phyloP scores from a whole-genome alignment of 2,797 vertebrate species.

The Nannoperca australis region DNA sequence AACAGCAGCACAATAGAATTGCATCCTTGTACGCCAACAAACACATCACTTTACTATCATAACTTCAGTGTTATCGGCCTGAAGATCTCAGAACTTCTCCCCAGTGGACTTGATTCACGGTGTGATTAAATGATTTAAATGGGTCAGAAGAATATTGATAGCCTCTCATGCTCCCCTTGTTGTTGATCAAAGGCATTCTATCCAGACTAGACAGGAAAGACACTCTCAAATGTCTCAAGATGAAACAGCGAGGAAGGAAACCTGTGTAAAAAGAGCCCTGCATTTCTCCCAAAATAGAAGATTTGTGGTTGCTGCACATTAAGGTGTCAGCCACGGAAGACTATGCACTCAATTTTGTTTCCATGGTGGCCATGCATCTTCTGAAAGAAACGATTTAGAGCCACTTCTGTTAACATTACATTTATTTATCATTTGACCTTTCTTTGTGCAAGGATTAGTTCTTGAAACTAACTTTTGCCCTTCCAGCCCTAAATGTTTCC shows the following conservation, averaged over 20 bases:
- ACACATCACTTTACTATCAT: constrained; percentile 14
- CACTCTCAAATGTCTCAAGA: constrained; percentile 22
- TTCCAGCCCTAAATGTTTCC: constrained; percentile 37
- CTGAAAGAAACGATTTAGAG: constrained; percentile 48
- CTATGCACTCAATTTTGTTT: constrained; percentile 51
- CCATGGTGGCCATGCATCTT: constrained; percentile 38
- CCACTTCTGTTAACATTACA: constrained; percentile 53
- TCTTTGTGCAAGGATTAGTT: constrained; percentile 55
- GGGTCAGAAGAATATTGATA: constrained; percentile 31
- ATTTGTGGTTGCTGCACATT: constrained; percentile 55
- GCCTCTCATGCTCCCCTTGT: constrained; percentile 7
- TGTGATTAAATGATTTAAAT: constrained; percentile 50
- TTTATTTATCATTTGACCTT: constrained; percentile 67
- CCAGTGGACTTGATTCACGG: constrained; percentile 24
- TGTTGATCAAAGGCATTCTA: constrained; percentile 52
- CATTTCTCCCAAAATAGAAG: constrained; percentile 45
- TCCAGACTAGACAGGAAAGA: constrained; percentile 42
- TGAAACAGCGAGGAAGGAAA: constrained; percentile 33
- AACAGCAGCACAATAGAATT: neutral
- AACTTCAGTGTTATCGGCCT: constrained; percentile 20
- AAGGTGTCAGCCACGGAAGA: constrained; percentile 54
- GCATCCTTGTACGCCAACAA: constrained; percentile 9
- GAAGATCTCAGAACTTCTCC: constrained; percentile 18
- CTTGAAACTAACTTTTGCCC: constrained; percentile 44
- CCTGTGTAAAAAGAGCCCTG: constrained; percentile 22